Percentiles rank a stretch among this genome's conserved stretches.
These are phyloP conservation scores for Alfaro cultratus DNA, from an alignment of 2,797 vertebrate species.

Conservation along the genomic window DNA sequence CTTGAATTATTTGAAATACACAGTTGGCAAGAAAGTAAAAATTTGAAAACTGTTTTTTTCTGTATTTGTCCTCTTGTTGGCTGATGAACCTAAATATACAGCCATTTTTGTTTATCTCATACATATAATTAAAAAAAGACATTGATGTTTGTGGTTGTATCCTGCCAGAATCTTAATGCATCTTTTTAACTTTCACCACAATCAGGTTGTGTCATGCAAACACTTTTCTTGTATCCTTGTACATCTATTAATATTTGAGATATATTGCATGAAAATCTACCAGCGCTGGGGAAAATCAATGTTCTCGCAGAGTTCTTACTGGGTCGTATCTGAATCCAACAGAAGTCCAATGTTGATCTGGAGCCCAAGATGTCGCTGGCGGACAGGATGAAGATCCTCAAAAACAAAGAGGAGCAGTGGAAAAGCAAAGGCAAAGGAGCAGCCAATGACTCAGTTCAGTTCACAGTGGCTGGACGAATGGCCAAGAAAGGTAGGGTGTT, in stretches of 20 bases:
- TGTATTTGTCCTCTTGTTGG: neutral
- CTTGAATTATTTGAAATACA: neutral
- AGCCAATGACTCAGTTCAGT: slow-evolving; percentile 84
- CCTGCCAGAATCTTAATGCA: neutral
- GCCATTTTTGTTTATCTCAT: neutral
- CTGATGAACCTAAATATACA: neutral
- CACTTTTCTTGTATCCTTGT: neutral
- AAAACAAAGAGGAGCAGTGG: slow-evolving; percentile 84
- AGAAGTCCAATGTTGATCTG: slow-evolving; percentile 74
- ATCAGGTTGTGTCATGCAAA: neutral
- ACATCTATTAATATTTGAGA: neutral
- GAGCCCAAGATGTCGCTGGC: slow-evolving; percentile 78
- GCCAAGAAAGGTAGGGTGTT: slow-evolving; percentile 75
- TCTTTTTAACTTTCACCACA: neutral
- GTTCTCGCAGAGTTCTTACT: neutral
- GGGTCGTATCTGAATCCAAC: slow-evolving; percentile 21
- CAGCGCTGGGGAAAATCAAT: neutral
- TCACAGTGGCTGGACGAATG: slow-evolving; percentile 86
- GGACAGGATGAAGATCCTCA: slow-evolving; percentile 82
- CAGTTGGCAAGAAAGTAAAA: neutral
- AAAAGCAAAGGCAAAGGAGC: slow-evolving; percentile 83
- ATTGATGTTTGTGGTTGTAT: neutral
- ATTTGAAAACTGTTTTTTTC: neutral
- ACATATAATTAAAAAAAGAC: neutral
- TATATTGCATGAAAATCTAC: neutral